Percentiles rank a stretch among this genome's conserved stretches.
Evolutionary conservation across 2,113 vertebrate genomes (phyloP).

Genomic region (Clarias magur): DNA sequence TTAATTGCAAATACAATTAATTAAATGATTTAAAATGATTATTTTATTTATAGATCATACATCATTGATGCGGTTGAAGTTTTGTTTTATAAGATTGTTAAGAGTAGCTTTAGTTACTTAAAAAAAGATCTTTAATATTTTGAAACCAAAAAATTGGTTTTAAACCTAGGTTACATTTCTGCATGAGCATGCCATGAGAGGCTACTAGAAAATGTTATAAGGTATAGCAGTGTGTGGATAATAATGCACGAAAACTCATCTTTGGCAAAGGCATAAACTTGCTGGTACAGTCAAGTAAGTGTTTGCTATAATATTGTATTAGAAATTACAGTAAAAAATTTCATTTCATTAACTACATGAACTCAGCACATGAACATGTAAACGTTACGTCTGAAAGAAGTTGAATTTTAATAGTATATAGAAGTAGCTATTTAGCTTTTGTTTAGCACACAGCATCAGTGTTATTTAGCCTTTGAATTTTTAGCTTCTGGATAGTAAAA

Average conservation of each 20-base stretch:
- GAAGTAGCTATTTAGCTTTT: not conserved
- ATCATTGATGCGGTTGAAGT: not conserved
- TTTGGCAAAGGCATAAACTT: conserved; percentile 50
- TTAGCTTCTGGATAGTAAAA: not conserved
- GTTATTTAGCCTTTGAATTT: not conserved
- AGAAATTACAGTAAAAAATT: too few relatives aligned
- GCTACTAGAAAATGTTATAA: not conserved
- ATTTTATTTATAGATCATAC: not conserved
- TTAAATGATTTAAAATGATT: not conserved
- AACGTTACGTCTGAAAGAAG: not conserved
- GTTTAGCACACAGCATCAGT: not conserved
- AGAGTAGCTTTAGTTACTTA: not conserved
- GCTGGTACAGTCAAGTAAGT: conserved; percentile 27
- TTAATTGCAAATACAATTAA: not conserved
- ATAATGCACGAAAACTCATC: conserved; percentile 14
- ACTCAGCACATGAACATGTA: not conserved
- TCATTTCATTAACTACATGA: not conserved
- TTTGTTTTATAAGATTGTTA: not conserved
- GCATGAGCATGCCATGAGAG: not conserved
- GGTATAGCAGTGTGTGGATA: conserved; percentile 40
- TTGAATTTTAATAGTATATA: not conserved
- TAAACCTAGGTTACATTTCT: not conserved
- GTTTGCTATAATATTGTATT: not conserved
- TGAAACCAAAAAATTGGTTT: not conserved
- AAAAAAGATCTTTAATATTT: not conserved